Evolutionary conservation across 2,113 vertebrate genomes (phyloP).

Genomic region (Cephalopterus ornatus): DNA sequence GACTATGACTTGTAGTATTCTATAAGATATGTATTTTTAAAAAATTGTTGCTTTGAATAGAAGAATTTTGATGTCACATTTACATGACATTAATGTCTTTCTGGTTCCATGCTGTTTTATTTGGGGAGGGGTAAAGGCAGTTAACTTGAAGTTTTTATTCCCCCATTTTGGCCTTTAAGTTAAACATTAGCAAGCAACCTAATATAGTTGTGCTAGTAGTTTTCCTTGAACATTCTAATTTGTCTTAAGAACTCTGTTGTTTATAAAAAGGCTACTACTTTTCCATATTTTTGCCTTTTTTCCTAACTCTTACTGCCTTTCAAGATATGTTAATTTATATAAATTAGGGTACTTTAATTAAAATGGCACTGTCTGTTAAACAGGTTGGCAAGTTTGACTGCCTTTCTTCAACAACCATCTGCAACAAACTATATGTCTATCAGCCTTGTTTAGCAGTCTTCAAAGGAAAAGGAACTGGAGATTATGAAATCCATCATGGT

Average conservation of each 20-base stretch:
- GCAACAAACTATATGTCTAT: conserved; percentile 87
- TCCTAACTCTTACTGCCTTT: neutral
- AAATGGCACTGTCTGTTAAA: conserved; percentile 21
- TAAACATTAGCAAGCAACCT: neutral
- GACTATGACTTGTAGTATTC: neutral
- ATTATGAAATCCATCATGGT: conserved; percentile 98
- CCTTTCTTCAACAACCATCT: conserved; percentile 75
- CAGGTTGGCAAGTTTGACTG: conserved; percentile 94
- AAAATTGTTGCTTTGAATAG: neutral
- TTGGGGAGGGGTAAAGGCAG: fast-evolving
- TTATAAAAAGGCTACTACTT: neutral
- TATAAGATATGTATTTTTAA: neutral
- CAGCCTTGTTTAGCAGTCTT: conserved; percentile 90
- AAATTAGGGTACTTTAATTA: neutral
- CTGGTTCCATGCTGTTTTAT: neutral
- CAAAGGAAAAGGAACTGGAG: conserved; percentile 90
- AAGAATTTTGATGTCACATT: neutral
- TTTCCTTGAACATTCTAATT: neutral
- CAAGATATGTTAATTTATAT: neutral
- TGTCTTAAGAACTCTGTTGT: neutral
- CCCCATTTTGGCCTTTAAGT: neutral
- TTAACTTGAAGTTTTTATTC: neutral
- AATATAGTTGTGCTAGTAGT: neutral
- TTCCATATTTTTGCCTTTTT: neutral
- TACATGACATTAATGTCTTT: neutral